Conservation (phyloP, 1,140 invertebrate genomes). For the Formica exsecta region DNA sequence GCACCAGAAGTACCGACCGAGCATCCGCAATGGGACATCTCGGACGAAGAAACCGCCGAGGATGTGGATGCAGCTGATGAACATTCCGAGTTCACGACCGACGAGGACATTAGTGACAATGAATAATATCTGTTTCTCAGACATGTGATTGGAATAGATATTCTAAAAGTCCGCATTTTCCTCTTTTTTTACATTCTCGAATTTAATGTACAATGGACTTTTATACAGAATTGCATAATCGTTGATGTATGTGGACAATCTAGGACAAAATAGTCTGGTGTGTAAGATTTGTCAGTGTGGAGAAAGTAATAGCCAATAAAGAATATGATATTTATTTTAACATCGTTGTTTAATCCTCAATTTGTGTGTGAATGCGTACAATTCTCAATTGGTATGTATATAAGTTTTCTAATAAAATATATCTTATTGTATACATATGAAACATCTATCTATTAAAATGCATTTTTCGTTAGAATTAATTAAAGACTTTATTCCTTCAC, state of each 20-base stretch:
- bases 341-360: constrained; percentile 84
- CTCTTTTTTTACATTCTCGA: constrained; percentile 74
- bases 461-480: not conserved
- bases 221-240: constrained; percentile 77
- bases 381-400: constrained; percentile 83
- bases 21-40: constrained; percentile 98
- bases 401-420: constrained; percentile 85
- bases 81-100: constrained; percentile 91
- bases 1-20: constrained; percentile 95
- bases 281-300: constrained; percentile 74
- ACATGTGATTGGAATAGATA: constrained; percentile 60
- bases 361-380: constrained; percentile 77
- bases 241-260: constrained; percentile 77
- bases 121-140: constrained; percentile 81
- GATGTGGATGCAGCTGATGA: constrained; percentile 90
- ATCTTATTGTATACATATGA: constrained; percentile 57
- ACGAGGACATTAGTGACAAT: constrained; percentile 90
- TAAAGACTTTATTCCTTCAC: not conserved
- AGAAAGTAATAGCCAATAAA: constrained; percentile 81
- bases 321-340: constrained; percentile 86
- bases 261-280: constrained; percentile 71
- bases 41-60: constrained; percentile 96
- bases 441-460: not conserved
- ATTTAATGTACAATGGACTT: constrained; percentile 76
- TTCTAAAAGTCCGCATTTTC: constrained; percentile 66